Conservation (phyloP, 2,888 invertebrate genomes). For the Synergus umbraculus region DNA sequence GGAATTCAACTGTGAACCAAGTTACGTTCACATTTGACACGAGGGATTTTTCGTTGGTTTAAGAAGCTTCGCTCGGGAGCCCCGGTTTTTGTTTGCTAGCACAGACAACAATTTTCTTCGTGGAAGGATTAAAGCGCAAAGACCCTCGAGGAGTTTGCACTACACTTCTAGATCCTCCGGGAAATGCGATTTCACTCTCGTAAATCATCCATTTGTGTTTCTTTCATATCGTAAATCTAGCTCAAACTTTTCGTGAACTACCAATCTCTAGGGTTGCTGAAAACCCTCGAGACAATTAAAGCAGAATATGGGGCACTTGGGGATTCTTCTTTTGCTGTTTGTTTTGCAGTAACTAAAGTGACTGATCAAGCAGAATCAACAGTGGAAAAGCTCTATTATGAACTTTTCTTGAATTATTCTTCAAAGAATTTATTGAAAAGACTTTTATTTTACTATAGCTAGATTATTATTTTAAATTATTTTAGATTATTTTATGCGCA, state of each 20-base stretch:
- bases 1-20: background rate
- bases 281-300: conserved; percentile 8
- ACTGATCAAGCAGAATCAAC: background rate
- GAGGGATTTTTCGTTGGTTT: background rate
- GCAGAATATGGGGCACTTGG: background rate
- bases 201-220: conserved; percentile 23
- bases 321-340: background rate
- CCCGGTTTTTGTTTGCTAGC: conserved; percentile 2
- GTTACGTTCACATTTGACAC: background rate
- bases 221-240: conserved; percentile 13
- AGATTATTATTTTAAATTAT: no score
- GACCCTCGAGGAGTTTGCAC: conserved; percentile 7
- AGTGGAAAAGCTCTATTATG: background rate
- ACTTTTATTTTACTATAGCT: no score
- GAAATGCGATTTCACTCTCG: conserved; percentile 24
- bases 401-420: background rate
- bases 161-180: background rate
- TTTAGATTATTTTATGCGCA: no score
- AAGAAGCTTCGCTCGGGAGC: background rate
- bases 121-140: background rate
- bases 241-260: conserved; percentile 4
- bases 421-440: background rate
- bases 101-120: conserved; percentile 3
- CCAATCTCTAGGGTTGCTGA: background rate
- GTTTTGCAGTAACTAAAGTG: background rate